Conservation (phyloP, 2,888 invertebrate species). For the Melieria picta region DNA sequence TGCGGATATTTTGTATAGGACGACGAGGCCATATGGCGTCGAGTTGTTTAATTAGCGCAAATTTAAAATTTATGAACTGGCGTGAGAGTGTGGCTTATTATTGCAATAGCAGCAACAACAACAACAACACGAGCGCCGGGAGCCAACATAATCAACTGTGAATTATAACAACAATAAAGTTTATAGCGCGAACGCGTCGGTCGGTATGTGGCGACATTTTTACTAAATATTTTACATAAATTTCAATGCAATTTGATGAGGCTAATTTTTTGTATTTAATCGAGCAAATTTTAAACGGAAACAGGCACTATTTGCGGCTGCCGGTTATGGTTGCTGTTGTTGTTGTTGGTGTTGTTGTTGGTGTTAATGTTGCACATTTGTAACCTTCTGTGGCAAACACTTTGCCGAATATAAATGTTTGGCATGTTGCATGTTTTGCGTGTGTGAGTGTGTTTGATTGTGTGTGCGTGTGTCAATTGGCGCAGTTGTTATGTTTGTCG, state of each 20-base stretch:
- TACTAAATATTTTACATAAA: background rate
- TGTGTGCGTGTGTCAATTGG: conserved; percentile 39
- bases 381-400: background rate
- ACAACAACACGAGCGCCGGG: background rate
- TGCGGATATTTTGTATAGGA: background rate
- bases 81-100: conserved; percentile 19
- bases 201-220: background rate
- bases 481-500: conserved; percentile 43
- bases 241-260: background rate
- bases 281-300: background rate
- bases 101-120: background rate
- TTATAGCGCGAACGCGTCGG: conserved; percentile 16
- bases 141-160: conserved; percentile 14
- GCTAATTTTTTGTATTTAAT: background rate
- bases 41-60: conserved; percentile 34
- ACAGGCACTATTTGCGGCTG: background rate
- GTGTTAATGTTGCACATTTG: conserved; percentile 27
- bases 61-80: conserved; percentile 39
- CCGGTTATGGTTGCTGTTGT: background rate
- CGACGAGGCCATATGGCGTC: conserved; percentile 14
- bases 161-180: conserved; percentile 23
- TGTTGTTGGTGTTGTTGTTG: conserved; percentile 21
- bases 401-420: conserved; percentile 8
- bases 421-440: conserved; percentile 20
- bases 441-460: background rate